phyloP scores from a whole-genome alignment of 2,113 vertebrate genomes.

The Physeter macrocephalus region DNA sequence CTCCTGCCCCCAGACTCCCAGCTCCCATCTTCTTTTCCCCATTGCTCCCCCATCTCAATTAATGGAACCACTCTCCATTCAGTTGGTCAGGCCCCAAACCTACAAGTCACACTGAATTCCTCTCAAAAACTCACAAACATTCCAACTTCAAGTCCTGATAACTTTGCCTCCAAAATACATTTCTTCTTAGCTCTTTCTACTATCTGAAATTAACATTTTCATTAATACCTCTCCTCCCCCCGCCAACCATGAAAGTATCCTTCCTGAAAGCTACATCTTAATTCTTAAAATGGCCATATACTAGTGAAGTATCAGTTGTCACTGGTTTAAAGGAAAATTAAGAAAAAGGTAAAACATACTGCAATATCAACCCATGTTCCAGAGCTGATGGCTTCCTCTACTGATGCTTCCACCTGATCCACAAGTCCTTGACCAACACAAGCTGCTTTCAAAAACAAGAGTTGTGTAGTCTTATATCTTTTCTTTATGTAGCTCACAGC shows the following conservation, averaged over 20 bases:
- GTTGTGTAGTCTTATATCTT: conserved; percentile 87
- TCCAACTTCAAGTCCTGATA: background rate
- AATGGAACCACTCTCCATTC: background rate
- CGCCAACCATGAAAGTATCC: background rate
- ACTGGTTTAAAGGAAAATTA: conserved; percentile 11
- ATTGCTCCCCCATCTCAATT: background rate
- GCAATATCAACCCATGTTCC: conserved; percentile 91
- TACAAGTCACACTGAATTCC: background rate
- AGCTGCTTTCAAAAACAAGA: conserved; percentile 89
- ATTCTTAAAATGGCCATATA: background rate
- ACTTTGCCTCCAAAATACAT: background rate
- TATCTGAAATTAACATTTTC: conserved; percentile 1
- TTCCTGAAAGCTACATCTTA: background rate
- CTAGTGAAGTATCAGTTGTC: background rate
- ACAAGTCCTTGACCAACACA: conserved; percentile 91
- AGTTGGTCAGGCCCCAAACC: background rate
- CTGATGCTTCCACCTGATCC: conserved; percentile 95
- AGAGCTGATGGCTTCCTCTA: conserved; percentile 94
- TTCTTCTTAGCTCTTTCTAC: conserved; percentile 4
- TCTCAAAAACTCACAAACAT: background rate
- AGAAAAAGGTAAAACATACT: conserved; percentile 78
- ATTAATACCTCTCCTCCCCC: background rate
- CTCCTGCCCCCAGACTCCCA: background rate
- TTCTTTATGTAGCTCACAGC: conserved; percentile 91
- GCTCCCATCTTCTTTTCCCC: background rate